phyloP scores from a whole-genome alignment of 2,797 vertebrate species.

The Prunella strophiata region DNA sequence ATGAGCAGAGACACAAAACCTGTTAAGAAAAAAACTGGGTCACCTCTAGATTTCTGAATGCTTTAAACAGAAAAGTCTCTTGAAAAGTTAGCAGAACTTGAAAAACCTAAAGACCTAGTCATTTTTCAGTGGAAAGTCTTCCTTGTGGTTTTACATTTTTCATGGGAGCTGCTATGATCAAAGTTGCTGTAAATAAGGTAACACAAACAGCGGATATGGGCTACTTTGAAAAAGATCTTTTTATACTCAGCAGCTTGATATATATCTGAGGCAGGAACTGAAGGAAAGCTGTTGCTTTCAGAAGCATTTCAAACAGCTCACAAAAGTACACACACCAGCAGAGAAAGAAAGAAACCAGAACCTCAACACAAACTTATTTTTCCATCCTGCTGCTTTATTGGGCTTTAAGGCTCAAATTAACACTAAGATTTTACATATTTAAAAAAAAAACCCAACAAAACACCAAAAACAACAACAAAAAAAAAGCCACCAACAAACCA shows the following conservation, averaged over 20 bases:
- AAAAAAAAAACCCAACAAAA: too few relatives aligned
- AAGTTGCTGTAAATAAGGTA: conserved; percentile 11
- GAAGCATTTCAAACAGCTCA: not conserved
- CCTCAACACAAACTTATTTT: not conserved
- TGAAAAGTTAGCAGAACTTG: not conserved
- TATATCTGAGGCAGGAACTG: not conserved
- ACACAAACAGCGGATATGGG: not conserved
- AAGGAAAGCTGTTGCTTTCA: not conserved
- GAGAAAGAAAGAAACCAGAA: not conserved
- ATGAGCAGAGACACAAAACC: not conserved
- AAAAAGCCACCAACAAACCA: not conserved
- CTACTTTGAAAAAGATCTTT: not conserved
- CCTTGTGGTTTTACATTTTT: not conserved
- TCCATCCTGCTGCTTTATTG: not conserved
- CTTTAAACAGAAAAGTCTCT: not conserved
- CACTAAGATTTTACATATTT: not conserved
- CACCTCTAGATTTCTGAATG: not conserved
- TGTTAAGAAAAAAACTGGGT: not conserved
- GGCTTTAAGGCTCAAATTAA: not conserved
- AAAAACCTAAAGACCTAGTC: not conserved
- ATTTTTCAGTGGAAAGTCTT: not conserved
- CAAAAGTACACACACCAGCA: not conserved
- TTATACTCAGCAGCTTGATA: not conserved
- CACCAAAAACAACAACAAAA: too few relatives aligned
- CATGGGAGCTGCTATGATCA: not conserved